Base-by-base conservation (phyloP, 2,797 vertebrate species). In the Mycteria americana region DNA sequence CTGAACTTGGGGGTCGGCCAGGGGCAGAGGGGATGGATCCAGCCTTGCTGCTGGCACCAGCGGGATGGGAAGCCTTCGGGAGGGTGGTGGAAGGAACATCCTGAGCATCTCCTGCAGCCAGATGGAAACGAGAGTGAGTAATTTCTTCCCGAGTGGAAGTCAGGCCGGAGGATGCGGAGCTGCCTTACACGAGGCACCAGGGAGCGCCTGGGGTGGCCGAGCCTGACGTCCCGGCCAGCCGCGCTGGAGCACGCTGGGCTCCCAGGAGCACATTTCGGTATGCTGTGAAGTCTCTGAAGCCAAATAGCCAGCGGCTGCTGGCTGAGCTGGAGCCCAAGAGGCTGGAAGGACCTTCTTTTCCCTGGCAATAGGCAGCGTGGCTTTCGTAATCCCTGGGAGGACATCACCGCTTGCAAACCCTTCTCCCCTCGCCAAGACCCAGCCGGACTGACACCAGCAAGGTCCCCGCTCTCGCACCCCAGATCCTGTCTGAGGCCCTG, bases 241-340 rank as follows among this genome's bases (percentile, higher is more conserved):
- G 0, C 2, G 3, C 88, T 37, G 41, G 83, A 95, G 91, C 80
- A 15, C 0, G 0, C 80, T 18, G 90, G 59, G 65, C 91, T 85
- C 91, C 89, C 84, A 69, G 92, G 81, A 96, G 67, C 91, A 70
- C 0, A 1, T 57, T 7, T 74, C 0, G 7, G 63, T 67, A 74
- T 56, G 84, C 60, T 77, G 60, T 22, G 77, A 77, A 85, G 48
- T 53, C n/a, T 2, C 2, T 19, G 57, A 35, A 95, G 94, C 91
- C 95, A 89, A 83, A 90, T 6, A 91, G 91, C 74, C 85, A 86
- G 93, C 45, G 2, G 48, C 81, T 87, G 63, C 92, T 95, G 85
- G 83, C 91, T 21, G 69, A 91, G 72, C 45, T 54, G 72, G 41
- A 89, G 84, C 88, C 88, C 88, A 13, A 5, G 88, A 43, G 59